These are phyloP conservation scores for Ormia ochracea DNA, from an alignment of 2,888 invertebrate genomes.

Conservation along the genomic window DNA sequence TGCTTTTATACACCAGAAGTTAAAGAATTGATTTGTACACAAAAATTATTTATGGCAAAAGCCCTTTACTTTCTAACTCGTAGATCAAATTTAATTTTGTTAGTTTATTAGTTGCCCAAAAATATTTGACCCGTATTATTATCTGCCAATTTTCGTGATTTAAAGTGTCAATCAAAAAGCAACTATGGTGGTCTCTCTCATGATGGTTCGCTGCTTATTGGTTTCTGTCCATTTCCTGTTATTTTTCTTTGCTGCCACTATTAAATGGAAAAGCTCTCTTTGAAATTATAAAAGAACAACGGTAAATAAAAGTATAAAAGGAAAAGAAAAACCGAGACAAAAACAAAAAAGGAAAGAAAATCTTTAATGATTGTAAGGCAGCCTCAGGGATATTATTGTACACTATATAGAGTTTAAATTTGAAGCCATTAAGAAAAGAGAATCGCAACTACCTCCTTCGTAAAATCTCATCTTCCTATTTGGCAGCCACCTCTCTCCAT, in stretches of 20 bases:
- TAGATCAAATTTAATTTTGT: neutral
- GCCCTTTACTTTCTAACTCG: neutral
- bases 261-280: constrained; percentile 19
- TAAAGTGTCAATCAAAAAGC: constrained; percentile 52
- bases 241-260: constrained; percentile 18
- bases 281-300: constrained; percentile 44
- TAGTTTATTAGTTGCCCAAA: constrained; percentile 11
- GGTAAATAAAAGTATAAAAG: neutral
- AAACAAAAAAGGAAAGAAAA: neutral
- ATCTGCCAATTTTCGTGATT: constrained; percentile 27
- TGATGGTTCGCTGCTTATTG: neutral
- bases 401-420: constrained; percentile 37
- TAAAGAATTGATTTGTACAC: neutral
- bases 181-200: constrained; percentile 58
- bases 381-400: constrained; percentile 54
- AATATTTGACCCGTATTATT: constrained; percentile 32
- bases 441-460: constrained; percentile 39
- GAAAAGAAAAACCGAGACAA: neutral
- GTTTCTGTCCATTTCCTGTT: constrained; percentile 10
- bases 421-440: constrained; percentile 46
- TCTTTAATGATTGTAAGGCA: constrained; percentile 44
- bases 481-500: neutral
- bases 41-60: too few species aligned
- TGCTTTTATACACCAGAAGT: too few species aligned
- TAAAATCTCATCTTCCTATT: constrained; percentile 28